Evolutionary conservation across 2,797 vertebrate genomes (phyloP).

Genomic region (Acanthiza pusilla): DNA sequence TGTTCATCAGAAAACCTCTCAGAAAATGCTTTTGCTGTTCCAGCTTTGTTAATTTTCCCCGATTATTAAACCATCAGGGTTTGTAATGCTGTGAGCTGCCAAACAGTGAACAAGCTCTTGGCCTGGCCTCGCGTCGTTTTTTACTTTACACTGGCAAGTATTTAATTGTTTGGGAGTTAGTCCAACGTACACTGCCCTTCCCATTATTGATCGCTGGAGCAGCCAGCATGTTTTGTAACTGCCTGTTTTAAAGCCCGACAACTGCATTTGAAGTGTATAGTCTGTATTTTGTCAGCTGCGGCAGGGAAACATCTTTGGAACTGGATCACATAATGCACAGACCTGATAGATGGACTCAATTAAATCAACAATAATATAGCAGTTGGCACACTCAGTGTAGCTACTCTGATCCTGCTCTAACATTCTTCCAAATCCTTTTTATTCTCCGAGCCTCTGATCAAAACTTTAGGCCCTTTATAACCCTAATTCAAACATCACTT

Average conservation of each 20-base stretch:
- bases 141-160: conserved; percentile 62
- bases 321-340: conserved; percentile 55
- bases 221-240: conserved; percentile 61
- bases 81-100: conserved; percentile 43
- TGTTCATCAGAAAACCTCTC: conserved; percentile 28
- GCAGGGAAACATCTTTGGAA: conserved; percentile 60
- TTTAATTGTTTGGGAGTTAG: conserved; percentile 64
- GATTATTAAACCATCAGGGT: conserved; percentile 36
- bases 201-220: conserved; percentile 59
- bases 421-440: conserved; percentile 52
- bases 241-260: conserved; percentile 46
- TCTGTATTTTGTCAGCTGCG: conserved; percentile 67
- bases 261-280: conserved; percentile 59
- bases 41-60: conserved; percentile 14
- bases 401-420: conserved; percentile 61
- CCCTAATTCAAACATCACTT: conserved; percentile 78
- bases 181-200: conserved; percentile 62
- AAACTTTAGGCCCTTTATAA: conserved; percentile 71
- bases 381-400: conserved; percentile 61
- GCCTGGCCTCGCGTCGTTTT: background rate
- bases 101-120: conserved; percentile 61
- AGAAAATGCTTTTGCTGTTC: conserved; percentile 15
- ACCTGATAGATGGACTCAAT: conserved; percentile 66
- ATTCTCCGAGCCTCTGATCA: conserved; percentile 61
- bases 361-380: conserved; percentile 63